These are phyloP conservation scores for Pectinophora gossypiella DNA, from an alignment of 1,140 invertebrate species.

Conservation along the genomic window DNA sequence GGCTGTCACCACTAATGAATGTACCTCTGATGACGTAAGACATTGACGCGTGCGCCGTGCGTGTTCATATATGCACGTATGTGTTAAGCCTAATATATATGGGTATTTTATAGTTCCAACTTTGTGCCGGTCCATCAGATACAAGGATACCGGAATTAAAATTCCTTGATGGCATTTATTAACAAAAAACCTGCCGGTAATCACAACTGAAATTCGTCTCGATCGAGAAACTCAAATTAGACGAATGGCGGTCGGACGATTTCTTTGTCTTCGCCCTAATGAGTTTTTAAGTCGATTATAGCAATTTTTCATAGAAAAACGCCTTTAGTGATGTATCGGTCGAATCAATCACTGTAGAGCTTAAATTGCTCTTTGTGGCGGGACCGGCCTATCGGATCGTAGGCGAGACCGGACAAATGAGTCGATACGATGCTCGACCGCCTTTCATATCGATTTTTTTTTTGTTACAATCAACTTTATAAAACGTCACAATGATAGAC, in stretches of 20 bases:
- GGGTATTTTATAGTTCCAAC: not conserved
- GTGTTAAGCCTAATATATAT: not conserved
- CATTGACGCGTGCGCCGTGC: not conserved
- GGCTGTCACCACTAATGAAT: slow-evolving; percentile 58
- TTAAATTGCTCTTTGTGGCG: slow-evolving; percentile 57
- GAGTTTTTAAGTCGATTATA: slow-evolving; percentile 75
- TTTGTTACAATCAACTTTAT: slow-evolving; percentile 10
- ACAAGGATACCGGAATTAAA: slow-evolving; percentile 27
- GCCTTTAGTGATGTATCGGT: slow-evolving; percentile 69
- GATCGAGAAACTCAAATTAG: slow-evolving; percentile 68
- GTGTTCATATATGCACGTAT: not conserved
- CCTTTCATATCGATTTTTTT: slow-evolving; percentile 25
- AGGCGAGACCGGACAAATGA: slow-evolving; percentile 30
- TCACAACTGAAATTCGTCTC: slow-evolving; percentile 54
- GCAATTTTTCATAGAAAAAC: slow-evolving; percentile 75
- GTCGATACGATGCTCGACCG: slow-evolving; percentile 20
- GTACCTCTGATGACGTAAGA: slow-evolving; percentile 45
- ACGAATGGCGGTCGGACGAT: slow-evolving; percentile 56
- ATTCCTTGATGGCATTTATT: slow-evolving; percentile 42
- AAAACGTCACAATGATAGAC: slow-evolving; percentile 30
- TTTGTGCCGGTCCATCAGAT: slow-evolving; percentile 8
- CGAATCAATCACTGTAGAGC: slow-evolving; percentile 65
- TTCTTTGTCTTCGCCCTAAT: slow-evolving; percentile 71
- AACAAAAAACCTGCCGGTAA: slow-evolving; percentile 54
- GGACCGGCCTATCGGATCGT: slow-evolving; percentile 27